These are phyloP conservation scores for Ganaspis brasiliensis DNA, from an alignment of 2,888 invertebrate species.

Conservation along the genomic window DNA sequence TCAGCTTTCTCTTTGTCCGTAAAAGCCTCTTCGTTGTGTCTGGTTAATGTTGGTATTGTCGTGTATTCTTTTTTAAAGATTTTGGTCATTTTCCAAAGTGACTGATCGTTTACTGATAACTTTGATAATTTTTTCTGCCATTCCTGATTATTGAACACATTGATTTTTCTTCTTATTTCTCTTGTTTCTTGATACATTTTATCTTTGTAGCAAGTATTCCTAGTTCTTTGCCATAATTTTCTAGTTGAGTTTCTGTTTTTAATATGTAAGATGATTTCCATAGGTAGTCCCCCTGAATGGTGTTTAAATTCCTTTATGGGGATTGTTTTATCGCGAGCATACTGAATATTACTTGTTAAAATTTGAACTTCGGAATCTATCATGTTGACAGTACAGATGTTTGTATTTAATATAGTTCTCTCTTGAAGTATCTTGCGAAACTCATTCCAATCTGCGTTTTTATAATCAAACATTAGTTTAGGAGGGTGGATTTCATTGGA, in stretches of 20 bases:
- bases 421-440: constrained; percentile 52
- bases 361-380: constrained; percentile 56
- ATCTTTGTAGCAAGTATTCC: not conserved
- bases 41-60: constrained; percentile 44
- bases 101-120: constrained; percentile 49
- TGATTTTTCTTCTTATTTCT: constrained; percentile 51
- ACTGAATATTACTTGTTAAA: constrained; percentile 50
- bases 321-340: constrained; percentile 41
- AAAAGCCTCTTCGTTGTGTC: constrained; percentile 15
- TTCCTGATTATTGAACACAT: constrained; percentile 43
- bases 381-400: constrained; percentile 42
- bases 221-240: constrained; percentile 52
- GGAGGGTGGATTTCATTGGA: not conserved
- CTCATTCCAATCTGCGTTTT: constrained; percentile 54
- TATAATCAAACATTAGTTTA: constrained; percentile 44
- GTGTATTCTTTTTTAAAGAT: constrained; percentile 48
- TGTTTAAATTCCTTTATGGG: constrained; percentile 48
- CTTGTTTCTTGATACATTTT: constrained; percentile 7
- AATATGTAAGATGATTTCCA: constrained; percentile 39
- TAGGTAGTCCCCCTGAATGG: constrained; percentile 28
- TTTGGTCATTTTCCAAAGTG: too few species aligned
- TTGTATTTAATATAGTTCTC: constrained; percentile 44
- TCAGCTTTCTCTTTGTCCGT: constrained; percentile 50
- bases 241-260: constrained; percentile 51
- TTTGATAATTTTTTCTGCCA: constrained; percentile 46